Base-by-base conservation (phyloP, 1,140 invertebrate genomes). In the Hyles euphorbiae region DNA sequence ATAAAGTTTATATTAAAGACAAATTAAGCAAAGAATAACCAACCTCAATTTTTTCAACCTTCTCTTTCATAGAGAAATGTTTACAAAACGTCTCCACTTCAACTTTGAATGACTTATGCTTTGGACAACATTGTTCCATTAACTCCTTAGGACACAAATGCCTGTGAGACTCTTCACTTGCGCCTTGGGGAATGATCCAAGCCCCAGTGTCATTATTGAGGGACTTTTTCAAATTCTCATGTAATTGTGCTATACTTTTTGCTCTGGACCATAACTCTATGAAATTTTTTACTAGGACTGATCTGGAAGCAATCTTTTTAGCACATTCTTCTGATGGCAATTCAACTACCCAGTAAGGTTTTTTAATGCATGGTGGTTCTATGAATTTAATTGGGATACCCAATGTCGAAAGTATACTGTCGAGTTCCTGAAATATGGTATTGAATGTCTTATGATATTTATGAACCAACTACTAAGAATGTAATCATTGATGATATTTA, bases 81-180 rank as follows among this genome's bases (percentile, higher is more conserved):
- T 94, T 96, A 77, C 96, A 95, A 87, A 96, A 98, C 5, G 94
- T 94, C 87, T 98, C 96, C 9, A 98, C 95, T 64, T 93, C 91
- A n/a, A 98, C 91, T 90, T 94, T 95, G 74, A 96, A 97, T 6
- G 94, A 92, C 64, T 89, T 91, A 1, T 92, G 78, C 22, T 77
- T 57, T 32, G 81, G 68, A 63, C 91, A 90, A 77, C 92, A 92
- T 5, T 84, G 72, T 43, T 90, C 74, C 49, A 93, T 87, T 56
- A 91, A 74, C 55, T 90, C 74, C 57, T 80, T 69, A 1, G 92
- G 89, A 63, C 87, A 89, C 32, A 85, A 60, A 63, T 83, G 62
- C 34, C 53, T 58, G 53, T 75, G 62, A 60, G 56, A 70, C 5
- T 40, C 58, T 57, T 68, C 54, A 12, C 57, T 63, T 6, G 45